These are phyloP conservation scores for Petrocephalus schoutedeni DNA, from an alignment of 2,797 vertebrate genomes.

Conservation along the genomic window DNA sequence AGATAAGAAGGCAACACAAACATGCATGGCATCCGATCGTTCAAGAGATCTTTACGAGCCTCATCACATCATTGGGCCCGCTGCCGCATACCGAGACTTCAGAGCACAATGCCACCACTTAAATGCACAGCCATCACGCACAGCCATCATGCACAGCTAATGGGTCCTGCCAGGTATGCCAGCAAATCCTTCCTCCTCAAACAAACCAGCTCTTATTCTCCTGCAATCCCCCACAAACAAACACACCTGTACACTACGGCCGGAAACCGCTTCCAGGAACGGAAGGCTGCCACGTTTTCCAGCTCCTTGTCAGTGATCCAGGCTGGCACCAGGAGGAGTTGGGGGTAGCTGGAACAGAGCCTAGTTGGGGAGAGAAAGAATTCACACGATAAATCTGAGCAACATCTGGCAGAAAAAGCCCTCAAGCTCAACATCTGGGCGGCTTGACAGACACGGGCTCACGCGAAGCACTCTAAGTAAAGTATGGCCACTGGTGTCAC, in stretches of 20 bases:
- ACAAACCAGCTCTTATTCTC: not conserved
- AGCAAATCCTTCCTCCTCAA: not conserved
- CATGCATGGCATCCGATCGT: not conserved
- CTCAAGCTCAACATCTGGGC: not conserved
- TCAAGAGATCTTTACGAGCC: not conserved
- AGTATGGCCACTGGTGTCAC: not conserved
- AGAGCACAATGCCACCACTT: not conserved
- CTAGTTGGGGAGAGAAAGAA: constrained; percentile 50
- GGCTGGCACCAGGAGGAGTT: constrained; percentile 90
- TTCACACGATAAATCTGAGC: not conserved
- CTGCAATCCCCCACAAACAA: not conserved
- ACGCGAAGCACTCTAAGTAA: not conserved
- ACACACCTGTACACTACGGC: constrained; percentile 88
- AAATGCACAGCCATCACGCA: not conserved
- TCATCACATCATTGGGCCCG: not conserved
- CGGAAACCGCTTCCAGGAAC: constrained; percentile 96
- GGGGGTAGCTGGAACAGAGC: constrained; percentile 91
- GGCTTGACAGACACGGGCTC: not conserved
- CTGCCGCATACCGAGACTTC: not conserved
- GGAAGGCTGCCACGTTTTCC: constrained; percentile 90
- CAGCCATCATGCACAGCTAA: not conserved
- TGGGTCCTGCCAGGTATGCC: not conserved
- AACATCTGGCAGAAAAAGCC: not conserved
- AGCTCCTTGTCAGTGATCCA: constrained; percentile 97
- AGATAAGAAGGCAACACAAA: not conserved